A percentile compares a stretch with the other conserved stretches of the same genome.
Evolutionary conservation across 2,797 vertebrate genomes (phyloP).

Genomic region (Melanotaenia pygmaea): DNA sequence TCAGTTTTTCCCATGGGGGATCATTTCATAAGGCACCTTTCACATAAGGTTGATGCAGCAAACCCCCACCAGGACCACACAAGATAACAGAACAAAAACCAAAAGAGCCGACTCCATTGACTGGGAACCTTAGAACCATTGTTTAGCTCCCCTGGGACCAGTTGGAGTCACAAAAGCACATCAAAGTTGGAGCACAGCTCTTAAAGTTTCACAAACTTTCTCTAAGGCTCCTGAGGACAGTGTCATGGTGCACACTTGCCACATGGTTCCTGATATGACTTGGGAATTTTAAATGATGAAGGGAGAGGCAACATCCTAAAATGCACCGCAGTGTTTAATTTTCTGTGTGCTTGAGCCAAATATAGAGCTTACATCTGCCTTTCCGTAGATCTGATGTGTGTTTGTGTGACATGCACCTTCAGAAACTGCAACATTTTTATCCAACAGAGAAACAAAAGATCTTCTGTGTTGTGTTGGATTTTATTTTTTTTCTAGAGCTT

Average conservation of each 20-base stretch:
- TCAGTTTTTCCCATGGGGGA: slow-evolving; percentile 27
- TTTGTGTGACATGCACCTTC: background rate
- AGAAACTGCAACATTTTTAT: background rate
- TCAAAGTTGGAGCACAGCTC: slow-evolving; percentile 30
- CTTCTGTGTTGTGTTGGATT: background rate
- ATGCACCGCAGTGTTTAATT: background rate
- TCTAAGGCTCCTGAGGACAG: slow-evolving; percentile 20
- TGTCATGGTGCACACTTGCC: slow-evolving; percentile 7
- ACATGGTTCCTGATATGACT: background rate
- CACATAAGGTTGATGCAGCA: slow-evolving; percentile 10
- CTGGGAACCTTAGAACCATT: slow-evolving; percentile 35
- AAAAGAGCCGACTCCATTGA: slow-evolving; percentile 21
- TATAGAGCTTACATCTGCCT: background rate
- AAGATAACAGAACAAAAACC: slow-evolving; percentile 30
- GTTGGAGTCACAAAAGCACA: slow-evolving; percentile 31
- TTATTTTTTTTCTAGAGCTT: background rate
- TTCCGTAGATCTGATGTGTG: background rate
- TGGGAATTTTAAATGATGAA: slow-evolving; percentile 17
- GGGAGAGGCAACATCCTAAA: background rate
- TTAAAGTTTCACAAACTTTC: slow-evolving; percentile 49
- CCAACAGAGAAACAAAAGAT: background rate
- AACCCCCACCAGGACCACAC: slow-evolving; percentile 18
- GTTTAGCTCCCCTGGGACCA: slow-evolving; percentile 42
- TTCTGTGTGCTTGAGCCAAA: background rate
- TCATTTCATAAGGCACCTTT: slow-evolving; percentile 30